Percentiles rank a stretch among this genome's conserved stretches.
phyloP scores from a whole-genome alignment of 2,797 vertebrate genomes.

The Tokudaia tokunoshimensis region DNA sequence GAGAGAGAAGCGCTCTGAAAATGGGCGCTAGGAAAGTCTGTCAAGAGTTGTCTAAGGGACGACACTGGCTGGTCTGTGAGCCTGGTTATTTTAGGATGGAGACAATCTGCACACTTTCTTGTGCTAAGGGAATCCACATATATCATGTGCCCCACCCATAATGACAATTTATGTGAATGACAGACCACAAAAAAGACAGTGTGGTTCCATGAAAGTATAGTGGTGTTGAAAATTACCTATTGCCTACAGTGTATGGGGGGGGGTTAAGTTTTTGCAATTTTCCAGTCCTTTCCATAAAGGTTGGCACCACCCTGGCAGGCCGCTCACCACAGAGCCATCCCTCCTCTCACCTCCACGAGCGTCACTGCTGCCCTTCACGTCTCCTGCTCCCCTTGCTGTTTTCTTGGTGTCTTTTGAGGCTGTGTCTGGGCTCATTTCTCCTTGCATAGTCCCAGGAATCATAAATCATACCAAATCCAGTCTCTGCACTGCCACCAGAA shows the following conservation, averaged over 20 bases:
- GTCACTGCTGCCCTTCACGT: fast-evolving
- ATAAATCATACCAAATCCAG: neutral
- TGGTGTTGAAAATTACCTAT: neutral
- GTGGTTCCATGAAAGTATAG: neutral
- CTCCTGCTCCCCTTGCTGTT: no score
- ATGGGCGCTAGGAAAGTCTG: fast-evolving
- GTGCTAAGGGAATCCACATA: neutral
- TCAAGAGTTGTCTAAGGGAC: neutral
- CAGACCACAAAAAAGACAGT: neutral
- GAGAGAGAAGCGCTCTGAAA: neutral
- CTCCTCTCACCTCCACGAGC: no score
- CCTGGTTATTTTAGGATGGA: neutral
- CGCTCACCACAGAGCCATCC: no score
- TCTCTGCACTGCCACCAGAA: fast-evolving
- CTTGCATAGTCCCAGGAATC: neutral
- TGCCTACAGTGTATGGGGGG: neutral
- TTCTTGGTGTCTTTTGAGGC: neutral
- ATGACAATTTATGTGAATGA: neutral
- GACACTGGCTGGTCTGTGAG: fast-evolving
- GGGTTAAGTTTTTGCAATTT: neutral
- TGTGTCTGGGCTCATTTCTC: neutral
- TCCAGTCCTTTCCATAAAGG: neutral
- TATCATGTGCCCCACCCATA: neutral
- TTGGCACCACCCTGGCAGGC: no score
- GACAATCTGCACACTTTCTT: fast-evolving